A percentile compares a stretch with the other conserved stretches of the same genome.
Conservation (phyloP, 2,888 invertebrate species). For the Clitarchus hookeri region DNA sequence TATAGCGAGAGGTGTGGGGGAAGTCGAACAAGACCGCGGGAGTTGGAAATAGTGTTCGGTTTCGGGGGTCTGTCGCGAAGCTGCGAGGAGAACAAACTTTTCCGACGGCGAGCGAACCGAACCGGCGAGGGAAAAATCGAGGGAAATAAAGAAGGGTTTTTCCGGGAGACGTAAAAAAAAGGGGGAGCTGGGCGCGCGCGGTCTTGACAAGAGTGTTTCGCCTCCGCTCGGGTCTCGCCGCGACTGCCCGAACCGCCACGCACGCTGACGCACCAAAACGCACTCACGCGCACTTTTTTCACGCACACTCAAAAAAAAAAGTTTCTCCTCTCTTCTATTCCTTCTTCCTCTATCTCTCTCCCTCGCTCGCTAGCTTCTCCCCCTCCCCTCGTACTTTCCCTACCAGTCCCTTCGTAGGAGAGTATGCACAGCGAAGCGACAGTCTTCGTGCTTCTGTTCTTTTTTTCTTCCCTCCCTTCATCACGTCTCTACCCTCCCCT, state of each 20-base stretch:
- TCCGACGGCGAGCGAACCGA: too few species aligned
- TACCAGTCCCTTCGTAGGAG: neutral
- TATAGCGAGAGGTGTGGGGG: neutral
- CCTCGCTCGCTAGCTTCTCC: neutral
- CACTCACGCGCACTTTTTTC: constrained; percentile 50
- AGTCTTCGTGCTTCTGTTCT: neutral
- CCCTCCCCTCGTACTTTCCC: neutral
- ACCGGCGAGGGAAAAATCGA: too few species aligned
- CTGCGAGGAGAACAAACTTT: neutral
- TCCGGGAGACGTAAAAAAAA: too few species aligned
- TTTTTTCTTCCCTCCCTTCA: neutral
- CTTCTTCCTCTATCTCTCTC: constrained; percentile 2
- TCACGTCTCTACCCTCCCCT: neutral
- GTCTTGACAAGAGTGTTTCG: neutral
- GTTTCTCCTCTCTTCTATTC: constrained; percentile 8
- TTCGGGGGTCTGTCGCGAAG: neutral
- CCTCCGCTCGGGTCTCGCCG: constrained; percentile 9
- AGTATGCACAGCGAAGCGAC: constrained; percentile 24
- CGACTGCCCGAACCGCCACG: constrained; percentile 21
- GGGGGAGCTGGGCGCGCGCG: neutral
- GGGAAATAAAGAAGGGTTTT: neutral
- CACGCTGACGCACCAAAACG: constrained; percentile 32
- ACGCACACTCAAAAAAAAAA: constrained; percentile 47
- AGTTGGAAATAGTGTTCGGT: too few species aligned
- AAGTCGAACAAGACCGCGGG: neutral